Percentiles rank a stretch among this genome's conserved stretches.
phyloP scores from a whole-genome alignment of 2,888 invertebrate genomes.

The Phorcus lineatus region DNA sequence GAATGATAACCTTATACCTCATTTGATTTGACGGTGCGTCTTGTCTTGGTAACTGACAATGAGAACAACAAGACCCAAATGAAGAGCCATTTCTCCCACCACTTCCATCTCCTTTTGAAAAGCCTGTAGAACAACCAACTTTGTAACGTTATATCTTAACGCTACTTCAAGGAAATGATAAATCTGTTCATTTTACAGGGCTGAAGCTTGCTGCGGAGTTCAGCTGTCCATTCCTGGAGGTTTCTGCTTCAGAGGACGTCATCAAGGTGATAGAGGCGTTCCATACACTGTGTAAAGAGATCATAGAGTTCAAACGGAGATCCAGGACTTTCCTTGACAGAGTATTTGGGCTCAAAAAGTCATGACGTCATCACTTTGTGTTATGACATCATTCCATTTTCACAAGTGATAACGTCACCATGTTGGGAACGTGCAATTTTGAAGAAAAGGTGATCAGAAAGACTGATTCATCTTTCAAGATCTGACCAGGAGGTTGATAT shows the following conservation, averaged over 20 bases:
- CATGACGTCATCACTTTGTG: constrained; percentile 32
- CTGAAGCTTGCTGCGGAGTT: constrained; percentile 60
- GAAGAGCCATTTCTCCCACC: too few relatives aligned
- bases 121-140: not conserved
- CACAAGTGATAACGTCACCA: not conserved
- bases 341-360: constrained; percentile 64
- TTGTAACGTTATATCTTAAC: not conserved
- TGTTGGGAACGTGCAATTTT: not conserved
- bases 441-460: too few relatives aligned
- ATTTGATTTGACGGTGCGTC: too few relatives aligned
- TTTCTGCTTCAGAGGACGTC: constrained; percentile 70
- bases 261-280: constrained; percentile 67
- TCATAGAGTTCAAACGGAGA: constrained; percentile 65
- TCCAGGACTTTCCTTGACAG: constrained; percentile 70
- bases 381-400: not conserved
- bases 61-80: too few relatives aligned
- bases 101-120: too few relatives aligned
- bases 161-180: too few relatives aligned
- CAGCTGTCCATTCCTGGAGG: constrained; percentile 67
- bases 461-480: too few relatives aligned
- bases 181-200: constrained; percentile 46
- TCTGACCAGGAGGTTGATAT: too few relatives aligned
- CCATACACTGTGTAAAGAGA: constrained; percentile 65
- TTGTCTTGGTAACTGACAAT: too few relatives aligned
- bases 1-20: too few relatives aligned